These are phyloP conservation scores for Calephelis perditalis DNA, from an alignment of 2,888 invertebrate species.

Conservation along the genomic window DNA sequence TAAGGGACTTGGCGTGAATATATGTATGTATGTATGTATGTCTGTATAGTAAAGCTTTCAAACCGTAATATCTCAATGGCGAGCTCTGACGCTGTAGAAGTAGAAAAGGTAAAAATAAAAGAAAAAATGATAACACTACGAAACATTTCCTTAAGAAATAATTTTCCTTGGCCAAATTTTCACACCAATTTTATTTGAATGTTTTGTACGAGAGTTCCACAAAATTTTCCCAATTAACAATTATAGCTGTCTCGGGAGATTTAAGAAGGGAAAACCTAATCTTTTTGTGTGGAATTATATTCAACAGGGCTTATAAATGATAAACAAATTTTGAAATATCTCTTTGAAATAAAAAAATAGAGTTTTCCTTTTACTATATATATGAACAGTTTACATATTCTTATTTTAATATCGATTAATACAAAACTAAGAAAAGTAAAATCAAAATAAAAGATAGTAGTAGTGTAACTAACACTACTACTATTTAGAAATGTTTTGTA, in stretches of 20 bases:
- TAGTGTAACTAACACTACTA: too few relatives aligned
- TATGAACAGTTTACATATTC: too few relatives aligned
- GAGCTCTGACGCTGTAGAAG: too few relatives aligned
- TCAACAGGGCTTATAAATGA: neutral
- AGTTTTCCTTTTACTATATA: neutral
- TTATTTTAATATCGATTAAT: too few relatives aligned
- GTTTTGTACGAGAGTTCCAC: neutral
- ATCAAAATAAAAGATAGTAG: too few relatives aligned
- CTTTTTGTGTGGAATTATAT: constrained; percentile 4
- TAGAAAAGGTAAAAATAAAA: too few relatives aligned
- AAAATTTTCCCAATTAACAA: constrained; percentile 3
- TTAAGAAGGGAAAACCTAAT: constrained; percentile 1
- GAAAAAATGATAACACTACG: neutral
- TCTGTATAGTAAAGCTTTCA: too few relatives aligned
- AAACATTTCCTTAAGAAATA: neutral
- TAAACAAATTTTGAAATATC: neutral
- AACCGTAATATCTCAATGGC: too few relatives aligned
- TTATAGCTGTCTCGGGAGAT: constrained; percentile 4
- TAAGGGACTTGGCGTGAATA: too few relatives aligned
- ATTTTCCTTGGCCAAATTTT: neutral
- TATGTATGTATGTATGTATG: too few relatives aligned
- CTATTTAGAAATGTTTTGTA: too few relatives aligned
- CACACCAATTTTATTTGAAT: neutral
- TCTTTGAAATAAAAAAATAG: neutral
- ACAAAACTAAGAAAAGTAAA: too few relatives aligned